phyloP scores from a whole-genome alignment of 1,140 invertebrate genomes.

The Antheraea mylitta region DNA sequence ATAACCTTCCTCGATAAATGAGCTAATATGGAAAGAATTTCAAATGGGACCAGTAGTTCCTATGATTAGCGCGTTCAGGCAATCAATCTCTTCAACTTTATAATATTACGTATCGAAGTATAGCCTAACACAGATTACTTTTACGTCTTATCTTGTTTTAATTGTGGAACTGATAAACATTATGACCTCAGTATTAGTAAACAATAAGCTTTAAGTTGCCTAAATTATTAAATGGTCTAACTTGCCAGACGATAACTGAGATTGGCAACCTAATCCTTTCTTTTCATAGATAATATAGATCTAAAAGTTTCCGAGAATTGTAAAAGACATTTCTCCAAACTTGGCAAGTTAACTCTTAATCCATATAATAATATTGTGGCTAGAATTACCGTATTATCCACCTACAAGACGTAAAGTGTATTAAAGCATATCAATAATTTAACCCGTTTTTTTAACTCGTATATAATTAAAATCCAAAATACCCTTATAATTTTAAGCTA shows the following conservation, averaged over 20 bases:
- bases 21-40: too few species aligned
- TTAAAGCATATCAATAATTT: too few species aligned
- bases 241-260: slow-evolving; percentile 1
- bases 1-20: too few species aligned
- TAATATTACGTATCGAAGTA: too few species aligned
- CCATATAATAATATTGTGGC: background rate
- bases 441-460: too few species aligned
- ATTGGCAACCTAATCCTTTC: slow-evolving; percentile 4
- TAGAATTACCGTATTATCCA: background rate
- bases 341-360: background rate
- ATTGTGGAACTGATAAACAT: background rate
- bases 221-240: slow-evolving; percentile 3
- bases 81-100: too few species aligned
- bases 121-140: too few species aligned
- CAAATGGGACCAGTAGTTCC: too few species aligned
- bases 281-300: slow-evolving; percentile 2
- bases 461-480: too few species aligned
- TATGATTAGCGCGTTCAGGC: too few species aligned
- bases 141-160: too few species aligned
- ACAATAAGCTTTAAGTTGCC: background rate
- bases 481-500: too few species aligned
- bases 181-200: background rate
- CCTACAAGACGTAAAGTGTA: background rate
- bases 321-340: background rate
- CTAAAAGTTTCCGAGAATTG: background rate